phyloP scores from a whole-genome alignment of 2,113 vertebrate species.

The Turdus rufiventris region DNA sequence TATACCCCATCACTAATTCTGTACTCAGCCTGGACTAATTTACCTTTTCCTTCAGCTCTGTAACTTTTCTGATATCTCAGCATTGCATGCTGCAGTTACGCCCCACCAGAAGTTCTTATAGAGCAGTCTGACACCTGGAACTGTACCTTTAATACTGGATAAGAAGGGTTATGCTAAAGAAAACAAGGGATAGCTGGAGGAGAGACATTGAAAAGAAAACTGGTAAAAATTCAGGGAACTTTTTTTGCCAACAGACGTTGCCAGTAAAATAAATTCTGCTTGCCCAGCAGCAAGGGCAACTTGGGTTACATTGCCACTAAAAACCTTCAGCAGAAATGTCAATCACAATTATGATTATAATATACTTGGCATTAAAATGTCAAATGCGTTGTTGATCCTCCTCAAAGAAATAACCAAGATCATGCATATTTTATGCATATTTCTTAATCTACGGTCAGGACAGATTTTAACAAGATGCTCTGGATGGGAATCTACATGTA shows the following conservation, averaged over 20 bases:
- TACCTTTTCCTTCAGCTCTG: background rate
- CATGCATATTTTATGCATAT: background rate
- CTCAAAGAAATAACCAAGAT: background rate
- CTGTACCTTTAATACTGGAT: background rate
- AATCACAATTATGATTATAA: constrained; percentile 26
- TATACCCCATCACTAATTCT: background rate
- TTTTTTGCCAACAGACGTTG: background rate
- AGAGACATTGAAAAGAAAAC: background rate
- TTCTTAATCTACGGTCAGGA: background rate
- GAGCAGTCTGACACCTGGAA: background rate
- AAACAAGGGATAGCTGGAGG: background rate
- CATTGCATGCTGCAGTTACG: background rate
- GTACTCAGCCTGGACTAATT: background rate
- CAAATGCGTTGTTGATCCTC: background rate
- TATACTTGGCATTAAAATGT: constrained; percentile 8
- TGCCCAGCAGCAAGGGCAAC: constrained; percentile 24
- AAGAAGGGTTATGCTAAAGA: background rate
- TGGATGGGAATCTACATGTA: background rate
- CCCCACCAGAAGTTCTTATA: background rate
- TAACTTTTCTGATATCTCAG: background rate
- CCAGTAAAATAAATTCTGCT: background rate
- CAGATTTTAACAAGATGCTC: background rate
- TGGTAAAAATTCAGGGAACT: background rate
- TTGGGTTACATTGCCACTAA: background rate
- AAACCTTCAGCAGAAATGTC: constrained; percentile 14